Conservation (phyloP, 2,113 vertebrate species). For the Zootoca vivipara region DNA sequence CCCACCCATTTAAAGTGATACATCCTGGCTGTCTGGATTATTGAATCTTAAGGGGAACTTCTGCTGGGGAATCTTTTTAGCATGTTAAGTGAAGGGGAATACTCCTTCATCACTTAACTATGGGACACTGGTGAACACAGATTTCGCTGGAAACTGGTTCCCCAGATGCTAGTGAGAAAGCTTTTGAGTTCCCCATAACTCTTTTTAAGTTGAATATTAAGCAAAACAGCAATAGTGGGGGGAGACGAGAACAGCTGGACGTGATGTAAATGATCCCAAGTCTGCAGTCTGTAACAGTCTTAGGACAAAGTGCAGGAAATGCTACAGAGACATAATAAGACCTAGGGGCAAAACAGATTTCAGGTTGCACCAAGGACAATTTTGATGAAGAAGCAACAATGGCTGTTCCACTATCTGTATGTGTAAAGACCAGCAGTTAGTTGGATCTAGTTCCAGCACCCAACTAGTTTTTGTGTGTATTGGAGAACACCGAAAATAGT, state of each 20-base stretch:
- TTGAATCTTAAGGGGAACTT: not conserved
- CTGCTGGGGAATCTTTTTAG: not conserved
- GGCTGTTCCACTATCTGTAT: not conserved
- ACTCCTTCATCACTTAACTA: too few species aligned
- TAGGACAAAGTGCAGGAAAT: not conserved
- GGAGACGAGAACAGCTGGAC: not conserved
- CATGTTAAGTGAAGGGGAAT: not conserved
- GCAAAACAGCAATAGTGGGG: not conserved
- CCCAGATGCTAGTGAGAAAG: not conserved
- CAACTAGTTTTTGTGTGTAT: not conserved
- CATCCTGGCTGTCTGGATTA: not conserved
- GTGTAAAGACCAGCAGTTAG: not conserved
- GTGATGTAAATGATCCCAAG: not conserved
- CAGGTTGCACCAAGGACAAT: not conserved
- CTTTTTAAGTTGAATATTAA: not conserved
- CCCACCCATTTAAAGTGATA: not conserved
- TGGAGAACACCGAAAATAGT: not conserved
- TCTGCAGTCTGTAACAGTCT: not conserved
- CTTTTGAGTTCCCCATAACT: not conserved
- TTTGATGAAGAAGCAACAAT: not conserved
- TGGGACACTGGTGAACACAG: not conserved
- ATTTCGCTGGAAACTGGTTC: not conserved
- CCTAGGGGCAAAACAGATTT: not conserved
- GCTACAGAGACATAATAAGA: not conserved
- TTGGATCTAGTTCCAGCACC: not conserved